A percentile compares a stretch with the other conserved stretches of the same genome.
These are phyloP conservation scores for Harpalus rubripes DNA, from an alignment of 2,888 invertebrate species.

Conservation along the genomic window DNA sequence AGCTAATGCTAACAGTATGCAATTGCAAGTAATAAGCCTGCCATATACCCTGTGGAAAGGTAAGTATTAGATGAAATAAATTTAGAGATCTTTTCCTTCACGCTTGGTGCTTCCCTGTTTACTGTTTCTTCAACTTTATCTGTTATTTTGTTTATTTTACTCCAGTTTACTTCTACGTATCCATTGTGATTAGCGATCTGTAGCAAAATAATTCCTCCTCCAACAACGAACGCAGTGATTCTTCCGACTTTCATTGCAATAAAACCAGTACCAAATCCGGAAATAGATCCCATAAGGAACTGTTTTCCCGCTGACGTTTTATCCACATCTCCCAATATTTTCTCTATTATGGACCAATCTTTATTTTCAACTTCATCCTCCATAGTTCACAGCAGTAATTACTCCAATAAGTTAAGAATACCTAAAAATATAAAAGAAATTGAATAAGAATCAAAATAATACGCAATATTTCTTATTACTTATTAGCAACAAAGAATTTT, in stretches of 20 bases:
- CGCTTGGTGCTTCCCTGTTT: constrained; percentile 86
- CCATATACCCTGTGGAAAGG: constrained; percentile 90
- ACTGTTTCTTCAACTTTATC: constrained; percentile 91
- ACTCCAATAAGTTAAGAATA: too few relatives aligned
- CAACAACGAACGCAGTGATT: constrained; percentile 92
- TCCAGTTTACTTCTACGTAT: constrained; percentile 96
- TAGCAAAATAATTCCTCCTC: constrained; percentile 92
- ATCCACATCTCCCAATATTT: constrained; percentile 88
- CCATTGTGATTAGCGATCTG: constrained; percentile 96
- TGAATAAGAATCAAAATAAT: too few relatives aligned
- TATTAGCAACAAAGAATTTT: too few relatives aligned
- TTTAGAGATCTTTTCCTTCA: constrained; percentile 88
- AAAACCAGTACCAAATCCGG: constrained; percentile 94
- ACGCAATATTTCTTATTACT: too few relatives aligned
- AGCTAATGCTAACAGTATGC: constrained; percentile 79
- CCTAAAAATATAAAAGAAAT: too few relatives aligned
- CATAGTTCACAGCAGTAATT: not conserved
- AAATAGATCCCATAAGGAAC: constrained; percentile 89
- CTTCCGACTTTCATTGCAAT: constrained; percentile 94
- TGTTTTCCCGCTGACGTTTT: constrained; percentile 93
- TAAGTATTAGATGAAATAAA: constrained; percentile 87
- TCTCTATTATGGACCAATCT: constrained; percentile 85
- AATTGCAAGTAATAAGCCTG: constrained; percentile 93
- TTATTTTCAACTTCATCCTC: constrained; percentile 78
- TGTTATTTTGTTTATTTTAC: constrained; percentile 89